Base-by-base conservation (phyloP, 1,140 invertebrate species). In the Globodera ellingtonae region DNA sequence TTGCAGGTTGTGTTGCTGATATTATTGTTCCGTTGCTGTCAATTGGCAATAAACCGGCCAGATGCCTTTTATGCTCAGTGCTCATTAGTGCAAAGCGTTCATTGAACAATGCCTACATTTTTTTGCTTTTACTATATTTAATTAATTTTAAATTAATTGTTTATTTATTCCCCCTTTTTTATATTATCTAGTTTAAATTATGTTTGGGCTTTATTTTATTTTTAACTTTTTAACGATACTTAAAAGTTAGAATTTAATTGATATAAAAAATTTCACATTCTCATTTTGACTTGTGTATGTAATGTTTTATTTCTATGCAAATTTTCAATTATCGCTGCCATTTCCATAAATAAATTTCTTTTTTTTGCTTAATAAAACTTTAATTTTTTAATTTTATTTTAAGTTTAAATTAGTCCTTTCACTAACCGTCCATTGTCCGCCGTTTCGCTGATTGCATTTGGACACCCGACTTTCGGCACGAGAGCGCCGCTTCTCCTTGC, bases 11-110 rank as follows among this genome's bases (percentile, higher is more conserved):
- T 18, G 67, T 44, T 70, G n/a, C 35, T 6, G 24, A 70, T 47
- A 10, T 13, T 6, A 44, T 9, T 24, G 67, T 70, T 70, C 67
- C 35, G 35, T 70, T 47, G 10, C 35, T 9, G 67, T 35, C 35
- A 70, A 70, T 44, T 24, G n/a, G 6, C 46, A 35, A 18, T 18
- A 70, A 47, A 7, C 67, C 67, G 24, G 67, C 67, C 67, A 70
- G 7, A 44, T 47, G 67, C 24, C 9, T 24, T 47, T 70, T 70
- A 13, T 70, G 4, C 7, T 6, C 18, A 18, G 24, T 18, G 35
- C 46, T 70, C 67, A 70, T 70, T 35, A 47, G 13, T 47, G 67
- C 67, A 70, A 70, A 70, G 0, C 67, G 67, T 35, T 70, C 67
- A 62, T 62, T 13, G 56, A 18, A 6, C 6, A 62, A 0, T 15